phyloP scores from a whole-genome alignment of 2,888 invertebrate genomes.

The Ecliptopera silaceata region DNA sequence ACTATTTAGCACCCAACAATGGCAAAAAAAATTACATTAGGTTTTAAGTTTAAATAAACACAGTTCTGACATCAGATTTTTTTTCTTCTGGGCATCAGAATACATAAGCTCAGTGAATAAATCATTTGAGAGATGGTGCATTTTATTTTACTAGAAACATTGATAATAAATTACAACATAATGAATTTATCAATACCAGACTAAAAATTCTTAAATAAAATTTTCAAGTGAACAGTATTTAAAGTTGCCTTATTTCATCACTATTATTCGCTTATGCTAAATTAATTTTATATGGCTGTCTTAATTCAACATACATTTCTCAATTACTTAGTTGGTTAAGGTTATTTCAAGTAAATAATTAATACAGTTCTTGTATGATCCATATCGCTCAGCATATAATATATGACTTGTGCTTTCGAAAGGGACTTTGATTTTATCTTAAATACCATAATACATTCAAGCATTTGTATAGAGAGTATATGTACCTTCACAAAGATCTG shows the following conservation, averaged over 20 bases:
- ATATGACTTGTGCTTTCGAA: constrained; percentile 8
- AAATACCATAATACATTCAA: background rate
- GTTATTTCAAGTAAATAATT: constrained; percentile 6
- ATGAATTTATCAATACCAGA: constrained; percentile 24
- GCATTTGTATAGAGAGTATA: background rate
- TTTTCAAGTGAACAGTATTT: background rate
- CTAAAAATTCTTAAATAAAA: background rate
- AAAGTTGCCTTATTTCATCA: constrained; percentile 17
- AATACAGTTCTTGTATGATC: constrained; percentile 21
- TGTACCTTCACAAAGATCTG: constrained; percentile 22
- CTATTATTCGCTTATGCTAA: constrained; percentile 41
- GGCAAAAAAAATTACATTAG: too few species aligned
- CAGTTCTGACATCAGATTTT: too few species aligned
- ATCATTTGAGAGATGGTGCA: too few species aligned
- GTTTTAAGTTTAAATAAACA: too few species aligned
- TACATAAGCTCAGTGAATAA: too few species aligned
- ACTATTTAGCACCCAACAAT: too few species aligned
- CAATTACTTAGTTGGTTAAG: background rate
- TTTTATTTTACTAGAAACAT: too few species aligned
- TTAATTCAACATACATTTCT: constrained; percentile 14
- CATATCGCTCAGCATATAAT: constrained; percentile 50
- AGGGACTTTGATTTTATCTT: background rate
- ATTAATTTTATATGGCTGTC: constrained; percentile 21
- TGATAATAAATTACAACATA: background rate
- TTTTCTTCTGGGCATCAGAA: too few species aligned